Percentiles rank a stretch among this genome's conserved stretches.
Conservation (phyloP, 2,888 invertebrate species). For the Volucella zonaria region DNA sequence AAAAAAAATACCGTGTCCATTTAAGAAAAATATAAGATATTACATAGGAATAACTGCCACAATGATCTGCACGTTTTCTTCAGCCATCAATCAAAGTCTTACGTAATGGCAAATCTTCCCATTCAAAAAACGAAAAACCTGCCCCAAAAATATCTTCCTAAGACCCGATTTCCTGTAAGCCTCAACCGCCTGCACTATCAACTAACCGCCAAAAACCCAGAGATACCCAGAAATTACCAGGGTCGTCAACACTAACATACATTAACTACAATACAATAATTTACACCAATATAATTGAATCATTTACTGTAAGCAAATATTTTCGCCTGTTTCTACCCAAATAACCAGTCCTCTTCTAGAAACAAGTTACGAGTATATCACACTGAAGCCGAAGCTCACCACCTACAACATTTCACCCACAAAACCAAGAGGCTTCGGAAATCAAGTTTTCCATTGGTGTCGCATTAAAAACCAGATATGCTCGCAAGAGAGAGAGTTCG, state of each 20-base stretch:
- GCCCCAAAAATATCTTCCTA: too few relatives aligned
- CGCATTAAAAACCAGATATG: slow-evolving; percentile 39
- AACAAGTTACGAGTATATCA: slow-evolving; percentile 20
- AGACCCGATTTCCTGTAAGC: too few relatives aligned
- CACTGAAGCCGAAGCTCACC: slow-evolving; percentile 11
- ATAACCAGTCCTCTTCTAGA: slow-evolving; percentile 31
- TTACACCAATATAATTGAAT: slow-evolving; percentile 8
- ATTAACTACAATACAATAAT: slow-evolving; percentile 1
- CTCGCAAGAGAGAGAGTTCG: slow-evolving; percentile 3
- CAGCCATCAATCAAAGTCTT: too few relatives aligned
- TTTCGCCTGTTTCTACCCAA: slow-evolving; percentile 24
- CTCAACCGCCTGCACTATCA: too few relatives aligned
- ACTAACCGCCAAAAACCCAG: too few relatives aligned
- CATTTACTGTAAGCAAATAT: not conserved
- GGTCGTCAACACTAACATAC: not conserved
- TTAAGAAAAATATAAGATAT: too few relatives aligned
- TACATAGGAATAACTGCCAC: too few relatives aligned
- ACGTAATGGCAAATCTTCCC: too few relatives aligned
- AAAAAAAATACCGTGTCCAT: too few relatives aligned
- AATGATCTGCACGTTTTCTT: too few relatives aligned
- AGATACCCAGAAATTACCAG: too few relatives aligned
- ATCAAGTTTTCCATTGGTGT: slow-evolving; percentile 34
- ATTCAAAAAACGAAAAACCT: too few relatives aligned
- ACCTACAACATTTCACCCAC: slow-evolving; percentile 65
- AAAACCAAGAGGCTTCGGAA: slow-evolving; percentile 24